Percentiles rank a stretch among this genome's conserved stretches.
phyloP scores from a whole-genome alignment of 2,797 vertebrate species.

The Catamblyrhynchus diadema region DNA sequence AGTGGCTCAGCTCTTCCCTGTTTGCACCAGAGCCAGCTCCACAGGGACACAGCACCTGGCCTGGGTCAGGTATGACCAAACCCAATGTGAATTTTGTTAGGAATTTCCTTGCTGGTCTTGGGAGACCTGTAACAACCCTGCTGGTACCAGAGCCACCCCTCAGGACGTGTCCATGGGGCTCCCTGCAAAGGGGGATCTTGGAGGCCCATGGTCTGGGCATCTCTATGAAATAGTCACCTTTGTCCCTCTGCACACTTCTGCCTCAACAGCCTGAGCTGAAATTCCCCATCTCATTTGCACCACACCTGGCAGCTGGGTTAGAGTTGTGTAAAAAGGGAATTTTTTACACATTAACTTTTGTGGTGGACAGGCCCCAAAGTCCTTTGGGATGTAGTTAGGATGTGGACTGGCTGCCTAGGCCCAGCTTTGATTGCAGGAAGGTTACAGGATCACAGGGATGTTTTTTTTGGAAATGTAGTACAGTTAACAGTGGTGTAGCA shows the following conservation, averaged over 20 bases:
- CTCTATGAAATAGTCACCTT: rapidly evolving
- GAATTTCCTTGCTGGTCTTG: background rate
- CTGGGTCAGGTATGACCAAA: background rate
- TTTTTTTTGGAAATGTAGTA: background rate
- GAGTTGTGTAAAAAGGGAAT: background rate
- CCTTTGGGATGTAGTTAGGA: background rate
- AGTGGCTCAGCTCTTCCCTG: background rate
- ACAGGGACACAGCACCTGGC: background rate
- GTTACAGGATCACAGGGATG: background rate
- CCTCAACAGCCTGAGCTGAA: background rate
- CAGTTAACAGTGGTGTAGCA: background rate
- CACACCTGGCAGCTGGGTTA: rapidly evolving
- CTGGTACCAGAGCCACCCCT: background rate
- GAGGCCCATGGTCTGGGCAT: background rate
- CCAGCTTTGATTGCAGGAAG: background rate
- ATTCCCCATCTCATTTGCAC: background rate
- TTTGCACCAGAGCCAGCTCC: background rate
- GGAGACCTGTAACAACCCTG: background rate
- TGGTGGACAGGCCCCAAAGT: too few relatives aligned
- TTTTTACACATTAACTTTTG: background rate
- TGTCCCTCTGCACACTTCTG: background rate
- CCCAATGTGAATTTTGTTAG: background rate
- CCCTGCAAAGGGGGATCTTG: background rate
- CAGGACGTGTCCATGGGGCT: rapidly evolving
- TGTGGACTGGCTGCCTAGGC: background rate